Evolutionary conservation across 35 echinoderm and acorn worm genomes (phyloP).

Genomic region (Ophioderma brevispina): DNA sequence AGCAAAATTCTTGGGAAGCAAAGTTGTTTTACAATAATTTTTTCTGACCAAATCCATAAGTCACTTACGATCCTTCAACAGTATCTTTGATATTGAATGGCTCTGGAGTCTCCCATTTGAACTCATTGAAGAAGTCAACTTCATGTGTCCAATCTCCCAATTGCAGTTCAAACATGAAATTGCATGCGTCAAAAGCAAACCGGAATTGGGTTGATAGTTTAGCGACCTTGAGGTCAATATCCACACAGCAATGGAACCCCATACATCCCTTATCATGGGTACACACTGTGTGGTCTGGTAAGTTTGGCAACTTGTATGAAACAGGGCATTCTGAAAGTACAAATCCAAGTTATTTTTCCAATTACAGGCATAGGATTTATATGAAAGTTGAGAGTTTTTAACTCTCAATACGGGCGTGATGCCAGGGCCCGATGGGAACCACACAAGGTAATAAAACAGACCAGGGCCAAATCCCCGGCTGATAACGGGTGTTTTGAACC

Average conservation of each 20-base stretch:
- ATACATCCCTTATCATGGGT: neutral
- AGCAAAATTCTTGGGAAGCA: neutral
- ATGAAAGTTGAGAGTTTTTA: too few species aligned
- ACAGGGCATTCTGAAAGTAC: neutral
- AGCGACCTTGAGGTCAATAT: neutral
- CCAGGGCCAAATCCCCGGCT: too few species aligned
- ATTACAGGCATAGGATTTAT: too few species aligned
- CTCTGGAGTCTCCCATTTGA: neutral
- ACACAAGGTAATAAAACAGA: too few species aligned
- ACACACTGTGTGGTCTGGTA: neutral
- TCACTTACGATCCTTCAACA: neutral
- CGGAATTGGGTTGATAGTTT: neutral
- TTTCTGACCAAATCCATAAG: neutral
- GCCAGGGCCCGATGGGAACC: too few species aligned
- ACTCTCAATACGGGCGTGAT: too few species aligned
- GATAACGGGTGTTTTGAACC: too few species aligned
- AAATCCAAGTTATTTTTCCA: too few species aligned
- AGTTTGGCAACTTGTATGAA: neutral
- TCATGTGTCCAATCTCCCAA: neutral
- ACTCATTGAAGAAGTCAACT: neutral
- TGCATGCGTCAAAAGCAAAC: neutral
- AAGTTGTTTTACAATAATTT: neutral
- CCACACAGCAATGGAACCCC: neutral
- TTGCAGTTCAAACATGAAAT: neutral
- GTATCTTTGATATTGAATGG: neutral